phyloP scores from a whole-genome alignment of 2,888 invertebrate species.

The Entomobrya multifasciata region DNA sequence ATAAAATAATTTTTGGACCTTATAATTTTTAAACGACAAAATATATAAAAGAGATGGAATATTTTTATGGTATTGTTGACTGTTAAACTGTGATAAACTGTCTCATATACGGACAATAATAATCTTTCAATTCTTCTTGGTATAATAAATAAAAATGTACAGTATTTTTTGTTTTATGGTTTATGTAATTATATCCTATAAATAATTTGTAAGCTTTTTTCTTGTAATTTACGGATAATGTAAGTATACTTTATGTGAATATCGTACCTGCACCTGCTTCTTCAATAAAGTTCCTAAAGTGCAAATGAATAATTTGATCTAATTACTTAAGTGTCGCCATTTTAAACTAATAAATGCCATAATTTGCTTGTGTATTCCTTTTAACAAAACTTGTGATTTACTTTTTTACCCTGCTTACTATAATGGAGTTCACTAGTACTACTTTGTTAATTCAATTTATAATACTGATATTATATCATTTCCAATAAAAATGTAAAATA shows the following conservation, averaged over 20 bases:
- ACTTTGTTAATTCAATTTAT: no score
- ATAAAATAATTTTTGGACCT: not conserved
- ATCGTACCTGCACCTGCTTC: no score
- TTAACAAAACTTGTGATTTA: no score
- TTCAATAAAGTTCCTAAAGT: constrained; percentile 15
- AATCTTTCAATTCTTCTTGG: not conserved
- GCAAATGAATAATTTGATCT: not conserved
- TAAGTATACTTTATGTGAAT: not conserved
- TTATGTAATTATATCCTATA: constrained; percentile 39
- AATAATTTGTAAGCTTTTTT: constrained; percentile 20
- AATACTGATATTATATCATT: no score
- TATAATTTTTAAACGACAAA: not conserved
- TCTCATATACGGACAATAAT: not conserved
- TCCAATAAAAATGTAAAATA: no score
- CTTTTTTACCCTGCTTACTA: no score
- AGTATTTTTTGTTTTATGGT: constrained; percentile 15
- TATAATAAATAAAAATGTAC: not conserved
- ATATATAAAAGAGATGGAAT: not conserved
- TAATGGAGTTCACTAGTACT: no score
- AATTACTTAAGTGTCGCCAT: not conserved
- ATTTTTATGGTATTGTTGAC: constrained; percentile 4
- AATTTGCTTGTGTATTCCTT: no score
- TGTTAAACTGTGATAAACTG: constrained; percentile 39
- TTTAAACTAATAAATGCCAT: not conserved
- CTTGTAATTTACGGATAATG: not conserved